Conservation (phyloP, 2,113 vertebrate genomes). For the Callocephalon fimbriatum region DNA sequence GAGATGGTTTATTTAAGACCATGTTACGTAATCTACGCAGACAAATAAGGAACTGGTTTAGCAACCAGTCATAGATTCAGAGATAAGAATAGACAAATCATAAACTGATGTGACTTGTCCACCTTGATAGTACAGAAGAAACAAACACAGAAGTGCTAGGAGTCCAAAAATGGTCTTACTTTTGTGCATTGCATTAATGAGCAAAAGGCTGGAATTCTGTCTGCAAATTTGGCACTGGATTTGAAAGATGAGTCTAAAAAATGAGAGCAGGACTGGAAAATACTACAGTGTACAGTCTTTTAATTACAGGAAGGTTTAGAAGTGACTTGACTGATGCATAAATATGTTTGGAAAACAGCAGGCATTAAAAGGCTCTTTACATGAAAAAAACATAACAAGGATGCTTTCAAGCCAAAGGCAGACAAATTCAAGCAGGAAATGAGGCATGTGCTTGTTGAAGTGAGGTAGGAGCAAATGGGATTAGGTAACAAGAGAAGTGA, state of each 20-base stretch:
- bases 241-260: background rate
- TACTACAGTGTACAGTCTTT: background rate
- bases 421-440: background rate
- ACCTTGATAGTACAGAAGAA: background rate
- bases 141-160: no score
- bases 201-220: background rate
- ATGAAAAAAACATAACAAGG: background rate
- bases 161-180: background rate
- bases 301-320: background rate
- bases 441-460: accelerated
- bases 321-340: background rate
- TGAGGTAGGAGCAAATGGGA: background rate
- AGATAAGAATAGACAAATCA: background rate
- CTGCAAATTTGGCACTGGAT: background rate
- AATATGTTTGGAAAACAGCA: background rate
- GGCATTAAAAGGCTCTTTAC: background rate
- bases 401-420: background rate
- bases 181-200: background rate
- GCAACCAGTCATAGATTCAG: background rate
- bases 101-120: background rate
- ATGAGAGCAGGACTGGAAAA: background rate
- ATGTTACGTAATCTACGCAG: background rate
- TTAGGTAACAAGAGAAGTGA: background rate
- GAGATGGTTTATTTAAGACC: background rate
- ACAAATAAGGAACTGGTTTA: background rate